Evolutionary conservation across 2,113 vertebrate genomes (phyloP).

Genomic region (Alethe castanea): DNA sequence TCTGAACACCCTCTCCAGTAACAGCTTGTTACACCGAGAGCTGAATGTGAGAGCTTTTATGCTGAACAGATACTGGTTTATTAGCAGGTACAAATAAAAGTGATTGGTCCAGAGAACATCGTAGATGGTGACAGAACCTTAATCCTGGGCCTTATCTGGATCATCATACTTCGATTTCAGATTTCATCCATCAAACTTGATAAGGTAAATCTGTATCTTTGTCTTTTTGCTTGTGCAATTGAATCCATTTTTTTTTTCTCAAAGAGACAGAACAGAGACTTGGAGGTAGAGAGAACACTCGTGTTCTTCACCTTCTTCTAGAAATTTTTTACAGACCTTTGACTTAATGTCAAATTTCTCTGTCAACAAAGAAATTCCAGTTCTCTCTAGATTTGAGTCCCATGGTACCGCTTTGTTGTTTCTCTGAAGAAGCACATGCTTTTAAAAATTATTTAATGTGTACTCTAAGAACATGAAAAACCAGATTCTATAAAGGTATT

Average conservation of each 20-base stretch:
- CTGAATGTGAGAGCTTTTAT: not conserved
- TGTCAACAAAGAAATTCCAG: not conserved
- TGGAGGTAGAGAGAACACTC: not conserved
- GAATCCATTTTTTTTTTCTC: not conserved
- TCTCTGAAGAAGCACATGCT: not conserved
- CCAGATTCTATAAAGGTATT: not conserved
- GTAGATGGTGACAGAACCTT: slow-evolving; percentile 89
- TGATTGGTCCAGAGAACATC: slow-evolving; percentile 92
- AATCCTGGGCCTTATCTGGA: slow-evolving; percentile 91
- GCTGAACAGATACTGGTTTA: not conserved
- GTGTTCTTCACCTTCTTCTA: not conserved
- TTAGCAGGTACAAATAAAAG: slow-evolving; percentile 83
- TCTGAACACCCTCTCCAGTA: not conserved
- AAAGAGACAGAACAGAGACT: not conserved
- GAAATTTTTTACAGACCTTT: not conserved
- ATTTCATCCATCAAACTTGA: slow-evolving; percentile 84
- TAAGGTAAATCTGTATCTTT: slow-evolving; percentile 71
- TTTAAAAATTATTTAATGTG: not conserved
- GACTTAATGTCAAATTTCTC: not conserved
- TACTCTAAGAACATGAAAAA: not conserved
- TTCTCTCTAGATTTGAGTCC: not conserved
- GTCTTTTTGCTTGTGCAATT: not conserved
- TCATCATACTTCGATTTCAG: slow-evolving; percentile 93
- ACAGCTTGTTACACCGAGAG: not conserved
- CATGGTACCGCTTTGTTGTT: not conserved